Base-by-base conservation (phyloP, 2,888 invertebrate genomes). In the Aphodius sticticus region DNA sequence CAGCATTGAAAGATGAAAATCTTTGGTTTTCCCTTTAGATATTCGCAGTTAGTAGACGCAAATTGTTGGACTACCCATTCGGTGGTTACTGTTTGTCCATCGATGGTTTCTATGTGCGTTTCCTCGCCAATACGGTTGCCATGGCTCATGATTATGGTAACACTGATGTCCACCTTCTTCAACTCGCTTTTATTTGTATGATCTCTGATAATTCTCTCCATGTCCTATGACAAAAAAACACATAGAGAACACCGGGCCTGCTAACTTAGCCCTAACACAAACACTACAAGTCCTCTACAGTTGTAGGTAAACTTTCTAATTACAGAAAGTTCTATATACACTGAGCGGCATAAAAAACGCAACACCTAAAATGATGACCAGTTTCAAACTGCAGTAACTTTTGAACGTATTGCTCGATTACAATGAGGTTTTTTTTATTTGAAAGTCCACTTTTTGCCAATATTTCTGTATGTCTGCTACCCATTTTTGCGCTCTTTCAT, bases 1-100 rank as follows among this genome's bases (percentile, higher is more conserved):
- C 95, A 95, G 83, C 92, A 92, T 86, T 95, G 95, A 86, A 95
- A 94, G 80, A 95, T 91, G 85, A 95, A 93, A 78, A 95, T 92
- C 89, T 95, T 95, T 26, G 95, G 95, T 85, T 94, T 92, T 77
- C 91, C 89, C 9, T 87, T 84, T 80, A 95, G 89, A 78, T 87
- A 86, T 0, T 90, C 90, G 86, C 93, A 92, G 78, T 89, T 89
- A 15, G 85, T 84, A 84, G 92, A 91, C 85, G 91, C 91, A 88
- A 95, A 95, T 84, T 91, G 89, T 69, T 91, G 89, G 38, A 94
- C 88, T 83, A 95, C 91, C 75, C 91, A 89, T 16, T 90, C 89
- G 38, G 91, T 90, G 80, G 91, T 87, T 77, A 92, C 86, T 16
- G 89, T 86, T 6, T 89, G 84, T 36, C 92, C 92, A 88, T 94